Conservation (phyloP, 2,113 vertebrate species). For the Pipra filicauda region DNA sequence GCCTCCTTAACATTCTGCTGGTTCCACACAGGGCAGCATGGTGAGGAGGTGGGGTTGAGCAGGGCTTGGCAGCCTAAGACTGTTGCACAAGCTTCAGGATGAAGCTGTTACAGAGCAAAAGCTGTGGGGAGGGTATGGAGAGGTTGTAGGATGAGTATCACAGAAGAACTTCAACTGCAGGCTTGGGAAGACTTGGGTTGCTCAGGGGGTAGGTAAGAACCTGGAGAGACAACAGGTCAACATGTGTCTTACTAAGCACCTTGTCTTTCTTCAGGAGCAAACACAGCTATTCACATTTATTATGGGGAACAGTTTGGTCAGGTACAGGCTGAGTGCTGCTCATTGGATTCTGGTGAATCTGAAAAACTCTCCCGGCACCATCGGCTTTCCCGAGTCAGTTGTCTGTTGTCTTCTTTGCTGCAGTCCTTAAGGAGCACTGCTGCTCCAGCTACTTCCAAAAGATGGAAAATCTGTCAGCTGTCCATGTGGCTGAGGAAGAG, state of each 20-base stretch:
- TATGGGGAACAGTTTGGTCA: background rate
- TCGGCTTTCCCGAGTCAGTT: rapidly evolving
- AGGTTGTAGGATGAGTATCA: background rate
- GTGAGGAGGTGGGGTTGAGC: background rate
- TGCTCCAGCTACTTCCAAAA: background rate
- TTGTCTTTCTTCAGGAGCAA: background rate
- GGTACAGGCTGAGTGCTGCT: background rate
- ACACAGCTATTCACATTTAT: background rate
- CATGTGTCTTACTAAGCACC: background rate
- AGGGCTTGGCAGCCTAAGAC: background rate
- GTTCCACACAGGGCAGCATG: background rate
- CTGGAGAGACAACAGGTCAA: background rate
- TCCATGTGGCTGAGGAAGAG: background rate
- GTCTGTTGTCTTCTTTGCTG: background rate
- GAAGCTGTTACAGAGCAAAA: background rate
- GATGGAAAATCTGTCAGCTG: background rate
- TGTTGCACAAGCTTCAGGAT: background rate
- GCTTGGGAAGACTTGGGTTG: rapidly evolving
- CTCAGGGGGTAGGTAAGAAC: background rate
- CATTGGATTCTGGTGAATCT: background rate
- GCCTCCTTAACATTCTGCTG: background rate
- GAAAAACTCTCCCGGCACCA: background rate
- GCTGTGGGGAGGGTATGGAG: background rate
- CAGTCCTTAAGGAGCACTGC: background rate
- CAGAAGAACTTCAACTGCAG: background rate